Base-by-base conservation (phyloP, 2,888 invertebrate genomes). In the Scrobipalpa costella region DNA sequence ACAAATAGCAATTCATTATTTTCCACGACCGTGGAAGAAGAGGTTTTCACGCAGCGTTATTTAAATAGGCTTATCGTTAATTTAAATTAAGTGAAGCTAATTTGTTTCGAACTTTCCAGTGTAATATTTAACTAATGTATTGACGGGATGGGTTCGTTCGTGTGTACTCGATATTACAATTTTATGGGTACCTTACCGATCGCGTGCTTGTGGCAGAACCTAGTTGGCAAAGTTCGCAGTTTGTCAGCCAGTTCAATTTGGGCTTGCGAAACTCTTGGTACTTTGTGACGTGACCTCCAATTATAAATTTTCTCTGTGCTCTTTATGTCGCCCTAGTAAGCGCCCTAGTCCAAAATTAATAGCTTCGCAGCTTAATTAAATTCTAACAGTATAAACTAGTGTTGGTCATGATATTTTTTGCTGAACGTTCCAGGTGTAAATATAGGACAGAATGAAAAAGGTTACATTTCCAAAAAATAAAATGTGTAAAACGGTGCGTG, bases 181-280 rank as follows among this genome's bases (percentile, higher is more conserved):
- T 74, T 73, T 72, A 71, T 72, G 70, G 74, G 73, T 76, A 76
- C 73, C 76, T 73, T 57, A 63, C 77, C 71, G 81, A 85, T 90
- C 88, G 89, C 89, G 89, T 88, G 90, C 74, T 80, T 77, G 78
- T 77, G 77, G 83, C 82, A 82, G 85, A 86, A 86, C 80, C 82
- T 78, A 84, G 84, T 86, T 83, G 81, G 80, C 83, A 83, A 85
- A 83, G 78, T 81, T 81, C 79, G 72, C 76, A 77, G 78, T 81
- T 80, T 80, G 78, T 82, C 81, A 83, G 85, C 76, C 85, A 85
- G 88, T 86, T 79, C 75, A 78, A 76, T 82, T 82, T 77, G 75
- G 84, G 76, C 81, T 88, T 85, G 84, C 83, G 83, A 86, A 87
- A 86, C 81, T 80, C 73, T 77, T 75, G 77, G 79, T 77, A 77